Percentiles rank a stretch among this genome's conserved stretches.
phyloP scores from a whole-genome alignment of 2,113 vertebrate species.

The Rhea americana region DNA sequence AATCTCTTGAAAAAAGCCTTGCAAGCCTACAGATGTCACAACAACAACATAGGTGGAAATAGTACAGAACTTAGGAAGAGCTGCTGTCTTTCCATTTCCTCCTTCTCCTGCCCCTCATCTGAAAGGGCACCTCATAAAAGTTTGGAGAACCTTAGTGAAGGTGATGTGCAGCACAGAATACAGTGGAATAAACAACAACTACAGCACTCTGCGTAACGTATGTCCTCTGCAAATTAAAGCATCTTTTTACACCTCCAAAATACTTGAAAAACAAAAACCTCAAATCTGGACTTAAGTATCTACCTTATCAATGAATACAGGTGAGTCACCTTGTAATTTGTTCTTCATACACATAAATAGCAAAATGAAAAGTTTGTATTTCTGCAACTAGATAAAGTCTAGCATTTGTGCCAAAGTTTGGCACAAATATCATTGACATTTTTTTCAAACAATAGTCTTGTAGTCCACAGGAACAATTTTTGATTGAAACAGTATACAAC shows the following conservation, averaged over 20 bases:
- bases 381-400: neutral
- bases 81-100: neutral
- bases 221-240: neutral
- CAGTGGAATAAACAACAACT: neutral
- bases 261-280: rapidly evolving
- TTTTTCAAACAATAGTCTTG: neutral
- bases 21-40: neutral
- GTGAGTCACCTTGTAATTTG: neutral
- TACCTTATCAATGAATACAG: neutral
- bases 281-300: neutral
- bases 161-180: neutral
- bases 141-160: neutral
- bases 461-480: neutral
- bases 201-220: rapidly evolving
- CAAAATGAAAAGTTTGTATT: neutral
- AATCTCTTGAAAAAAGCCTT: neutral
- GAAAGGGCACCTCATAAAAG: neutral
- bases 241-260: neutral
- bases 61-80: neutral
- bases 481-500: neutral
- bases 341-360: neutral
- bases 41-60: neutral
- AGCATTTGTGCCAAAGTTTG: neutral
- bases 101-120: neutral
- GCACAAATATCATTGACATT: neutral